Evolutionary conservation across 2,888 invertebrate genomes (phyloP), one percentile per base, ranked within the genome.

Genomic region (Chrysolina oricalcia): DNA sequence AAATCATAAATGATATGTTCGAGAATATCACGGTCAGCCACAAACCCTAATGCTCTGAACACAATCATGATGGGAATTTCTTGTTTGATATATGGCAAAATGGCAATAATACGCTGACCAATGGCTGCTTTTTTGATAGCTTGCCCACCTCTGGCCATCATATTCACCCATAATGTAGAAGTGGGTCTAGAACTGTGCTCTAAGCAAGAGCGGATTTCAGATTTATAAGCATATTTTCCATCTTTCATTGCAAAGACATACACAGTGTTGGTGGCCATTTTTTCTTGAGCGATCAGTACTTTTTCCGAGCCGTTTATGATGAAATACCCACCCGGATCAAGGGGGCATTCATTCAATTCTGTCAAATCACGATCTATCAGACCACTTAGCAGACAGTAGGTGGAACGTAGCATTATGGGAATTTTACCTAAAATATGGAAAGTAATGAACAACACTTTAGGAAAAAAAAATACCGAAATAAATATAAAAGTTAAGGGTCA

Each of bases 51-150:
- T n/a, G 99, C 99, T 87, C 99, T 93, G 88, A 99, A 99, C 1
- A 99, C 99, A 87, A 99, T 98, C 96, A 99, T 99, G 74, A 99
- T 98, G 0, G 99, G 99, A 84, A 99, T 99, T 91, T 99, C 99
- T 90, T 99, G 98, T 87, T 98, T 98, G 78, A 99, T 98, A 86
- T 99, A 99, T 0, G 99, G 99, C 73, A 99, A 91, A 88, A 99
- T 98, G 1, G 98, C 97, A 83, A 99, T 97, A 76, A 99, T 99
- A 78, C 98, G 92, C 89, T 99, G 99, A 62, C 99, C 99, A 89
- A 99, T 99, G 0, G 98, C 98, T 21, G 98, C 98, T 88, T 99
- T 98, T 87, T 98, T 98, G n/a, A 97, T 96, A 84, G 97, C 97
- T 90, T 97, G 94, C n/a, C 99, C 99, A 84, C 99, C 98, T 87